A percentile compares a stretch with the other conserved stretches of the same genome.
These are phyloP conservation scores for Potorous gilbertii DNA, from an alignment of 2,797 vertebrate genomes.

Conservation along the genomic window DNA sequence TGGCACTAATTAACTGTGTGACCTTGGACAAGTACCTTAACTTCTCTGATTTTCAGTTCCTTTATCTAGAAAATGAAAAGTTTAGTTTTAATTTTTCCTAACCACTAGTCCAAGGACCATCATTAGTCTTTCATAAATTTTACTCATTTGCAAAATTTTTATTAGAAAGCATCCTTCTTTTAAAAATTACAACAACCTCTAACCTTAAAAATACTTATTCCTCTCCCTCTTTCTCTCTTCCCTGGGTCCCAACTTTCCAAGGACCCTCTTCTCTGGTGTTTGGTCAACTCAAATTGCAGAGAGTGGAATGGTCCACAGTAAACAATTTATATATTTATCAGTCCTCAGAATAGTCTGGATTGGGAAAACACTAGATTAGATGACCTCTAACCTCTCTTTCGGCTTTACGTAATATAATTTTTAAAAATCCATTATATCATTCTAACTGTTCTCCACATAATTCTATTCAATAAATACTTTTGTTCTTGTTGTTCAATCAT, in stretches of 20 bases:
- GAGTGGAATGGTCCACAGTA: background rate
- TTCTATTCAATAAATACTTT: background rate
- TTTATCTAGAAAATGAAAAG: background rate
- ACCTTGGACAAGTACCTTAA: background rate
- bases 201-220: background rate
- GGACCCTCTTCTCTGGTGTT: background rate
- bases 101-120: background rate
- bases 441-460: background rate
- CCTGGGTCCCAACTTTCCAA: background rate
- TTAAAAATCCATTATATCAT: background rate
- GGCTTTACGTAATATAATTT: background rate
- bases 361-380: background rate
- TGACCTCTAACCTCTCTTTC: background rate
- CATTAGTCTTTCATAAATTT: background rate
- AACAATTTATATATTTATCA: background rate
- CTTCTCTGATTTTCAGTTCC: background rate
- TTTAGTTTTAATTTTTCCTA: background rate
- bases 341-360: background rate
- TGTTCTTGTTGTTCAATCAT: background rate
- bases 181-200: background rate
- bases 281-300: background rate
- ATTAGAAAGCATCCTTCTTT: background rate
- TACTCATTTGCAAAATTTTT: too few relatives aligned
- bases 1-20: background rate
- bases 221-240: background rate